Base-by-base conservation (phyloP, 1,140 invertebrate species). In the Scaptomyza graminum region DNA sequence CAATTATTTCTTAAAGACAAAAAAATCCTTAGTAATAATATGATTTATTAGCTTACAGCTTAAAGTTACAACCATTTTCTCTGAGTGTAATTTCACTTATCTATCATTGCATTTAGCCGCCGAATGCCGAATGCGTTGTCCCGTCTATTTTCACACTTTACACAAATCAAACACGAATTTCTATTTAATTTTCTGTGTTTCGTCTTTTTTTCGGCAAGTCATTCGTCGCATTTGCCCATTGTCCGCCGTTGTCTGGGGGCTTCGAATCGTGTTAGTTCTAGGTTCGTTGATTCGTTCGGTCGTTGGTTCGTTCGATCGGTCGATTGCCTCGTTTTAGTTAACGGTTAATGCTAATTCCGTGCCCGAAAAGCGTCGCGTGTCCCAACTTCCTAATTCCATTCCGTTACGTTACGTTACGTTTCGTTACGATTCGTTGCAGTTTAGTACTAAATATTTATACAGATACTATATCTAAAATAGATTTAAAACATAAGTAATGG, bases 341-440 rank as follows among this genome's bases (percentile, higher is more conserved):
- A 76, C 79, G 80, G 76, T 80, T 84, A 87, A 77, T 87, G 82
- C 76, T 77, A 84, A 84, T 85, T 81, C 81, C 78, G 74, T 56
- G 15, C 9, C 68, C 34, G n/a, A 37, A 11, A 37, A 8, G 37
- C 37, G 79, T 76, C 83, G 80, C 82, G 76, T 77, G 76, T 64
- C 28, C 59, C 52, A 65, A 71, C 68, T 83, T 71, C 79, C 79
- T 75, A 66, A 51, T 51, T 50, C 13, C 59, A 76, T 69, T 70
- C 65, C 61, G 73, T 74, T 76, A 75, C 76, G 60, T 65, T 55
- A 63, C 51, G 79, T 50, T 57, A 52, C 76, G 60, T 65, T 55
- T 69, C 51, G 79, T 50, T 57, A 52, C 63, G 46, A 54, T 57
- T 57, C 63, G 46, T 59, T 55, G 65, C 74, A 67, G 54, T 55